Percentiles rank a stretch among this genome's conserved stretches.
Evolutionary conservation across 2,113 vertebrate genomes (phyloP).

Genomic region (Cyphomyrus discorhynchus): DNA sequence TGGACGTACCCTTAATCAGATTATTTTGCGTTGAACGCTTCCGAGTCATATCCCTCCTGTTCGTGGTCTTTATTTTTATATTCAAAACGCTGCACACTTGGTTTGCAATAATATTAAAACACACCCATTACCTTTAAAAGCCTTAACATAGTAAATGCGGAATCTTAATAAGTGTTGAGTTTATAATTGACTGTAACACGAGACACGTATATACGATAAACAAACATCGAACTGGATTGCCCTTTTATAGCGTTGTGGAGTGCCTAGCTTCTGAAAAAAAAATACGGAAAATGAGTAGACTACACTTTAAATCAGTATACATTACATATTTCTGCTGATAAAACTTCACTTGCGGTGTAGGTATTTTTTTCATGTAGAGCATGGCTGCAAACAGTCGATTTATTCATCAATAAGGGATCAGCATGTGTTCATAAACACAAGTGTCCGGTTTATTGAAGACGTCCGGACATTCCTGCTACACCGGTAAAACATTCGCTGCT

Average conservation of each 20-base stretch:
- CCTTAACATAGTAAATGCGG: neutral
- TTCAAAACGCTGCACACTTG: slow-evolving; percentile 5
- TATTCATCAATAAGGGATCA: neutral
- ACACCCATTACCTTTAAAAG: neutral
- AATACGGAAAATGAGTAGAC: neutral
- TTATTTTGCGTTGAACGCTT: slow-evolving; percentile 26
- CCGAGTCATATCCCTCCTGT: slow-evolving; percentile 21
- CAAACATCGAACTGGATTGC: neutral
- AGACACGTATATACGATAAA: neutral
- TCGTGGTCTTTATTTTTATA: slow-evolving; percentile 17
- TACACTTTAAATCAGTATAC: neutral
- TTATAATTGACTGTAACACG: neutral
- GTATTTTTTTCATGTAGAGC: neutral
- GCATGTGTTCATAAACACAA: neutral
- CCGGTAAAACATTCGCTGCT: neutral
- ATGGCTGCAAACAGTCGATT: neutral
- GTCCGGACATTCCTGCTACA: neutral
- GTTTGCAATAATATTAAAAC: slow-evolving; percentile 28
- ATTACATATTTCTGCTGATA: neutral
- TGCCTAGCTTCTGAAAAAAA: neutral
- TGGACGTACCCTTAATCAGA: slow-evolving; percentile 14
- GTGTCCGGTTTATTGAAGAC: neutral
- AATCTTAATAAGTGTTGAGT: neutral
- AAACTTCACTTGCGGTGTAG: neutral
- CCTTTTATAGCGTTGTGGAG: neutral